Base-by-base conservation (phyloP, 2,113 vertebrate genomes). In the Larimichthys crocea region DNA sequence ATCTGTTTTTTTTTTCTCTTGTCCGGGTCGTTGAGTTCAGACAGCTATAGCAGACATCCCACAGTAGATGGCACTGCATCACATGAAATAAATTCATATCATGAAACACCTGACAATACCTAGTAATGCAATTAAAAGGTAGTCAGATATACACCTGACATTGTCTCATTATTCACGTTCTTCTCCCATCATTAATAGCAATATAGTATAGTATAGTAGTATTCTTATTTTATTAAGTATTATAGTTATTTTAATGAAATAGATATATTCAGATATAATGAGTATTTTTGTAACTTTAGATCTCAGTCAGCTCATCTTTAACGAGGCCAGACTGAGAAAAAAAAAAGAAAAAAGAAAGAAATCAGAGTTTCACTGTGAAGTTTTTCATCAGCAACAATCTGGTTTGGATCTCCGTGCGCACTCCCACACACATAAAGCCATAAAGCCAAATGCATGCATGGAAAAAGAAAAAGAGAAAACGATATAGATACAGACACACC, bases 41-140 rank as follows among this genome's bases (percentile, higher is more conserved):
- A 22, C 15, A 14, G 80, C 80, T 42, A 3, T 82, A 44, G 52
- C 73, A 29, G 0, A 12, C 19, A 11, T 62, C 26, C 3, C 1
- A 2, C 91, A 90, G 52, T 48, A 90, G 89, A 29, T 80, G 91
- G 89, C 88, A 61, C 73, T 72, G 55, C 24, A 42, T 11, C 16
- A 86, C 64, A 26, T 55, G 20, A 40, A 72, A 88, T 80, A 3
- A 76, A 50, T 49, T 53, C 16, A 46, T 15, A 46, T 12, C 53
- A 14, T 35, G 5, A 40, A 46, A 29, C 60, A 46, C 46, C 26
- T 59, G 29, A n/a, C 2, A 35, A 35, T 5, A 12, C 56, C 49
- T 74, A 14, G 26, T 63, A 6, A 20, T 35, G 10, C 3, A 22
- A 50, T 29, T 3, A 24, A 65, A 26, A 35, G 4, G 6, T 17